Evolutionary conservation across 2,797 vertebrate species (phyloP).

Genomic region (Pipistrellus pygmaeus): DNA sequence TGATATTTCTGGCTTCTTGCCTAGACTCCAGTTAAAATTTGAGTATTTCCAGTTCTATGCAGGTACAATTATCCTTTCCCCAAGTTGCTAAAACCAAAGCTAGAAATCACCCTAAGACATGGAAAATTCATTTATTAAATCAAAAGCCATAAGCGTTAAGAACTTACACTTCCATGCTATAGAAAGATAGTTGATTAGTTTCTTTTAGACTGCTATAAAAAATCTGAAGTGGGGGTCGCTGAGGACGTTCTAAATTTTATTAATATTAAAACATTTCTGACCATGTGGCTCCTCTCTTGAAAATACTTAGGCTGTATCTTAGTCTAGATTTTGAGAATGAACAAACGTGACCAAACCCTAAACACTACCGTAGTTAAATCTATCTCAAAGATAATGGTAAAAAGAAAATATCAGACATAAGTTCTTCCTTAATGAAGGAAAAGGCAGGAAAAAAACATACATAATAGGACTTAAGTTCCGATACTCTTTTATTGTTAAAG

Average conservation of each 20-base stretch:
- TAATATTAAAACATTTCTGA: constrained; percentile 22
- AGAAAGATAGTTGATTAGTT: not conserved
- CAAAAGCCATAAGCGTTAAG: constrained; percentile 24
- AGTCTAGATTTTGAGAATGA: not conserved
- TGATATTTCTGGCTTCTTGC: constrained; percentile 41
- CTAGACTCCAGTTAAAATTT: constrained; percentile 43
- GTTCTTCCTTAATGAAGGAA: not conserved
- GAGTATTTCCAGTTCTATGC: constrained; percentile 14
- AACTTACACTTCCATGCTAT: not conserved
- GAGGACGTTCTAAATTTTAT: not conserved
- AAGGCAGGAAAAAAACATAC: not conserved
- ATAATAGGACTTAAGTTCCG: not conserved
- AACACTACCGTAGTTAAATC: not conserved
- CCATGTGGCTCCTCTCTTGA: not conserved
- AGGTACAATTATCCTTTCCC: constrained; percentile 13
- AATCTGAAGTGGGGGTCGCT: not conserved
- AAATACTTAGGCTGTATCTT: not conserved
- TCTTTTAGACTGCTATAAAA: not conserved
- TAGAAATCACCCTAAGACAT: constrained; percentile 30
- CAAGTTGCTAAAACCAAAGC: constrained; percentile 39
- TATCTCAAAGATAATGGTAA: not conserved
- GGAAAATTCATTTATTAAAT: constrained; percentile 32
- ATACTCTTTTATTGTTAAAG: not conserved
- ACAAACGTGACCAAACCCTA: not conserved
- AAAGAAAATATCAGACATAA: not conserved